Evolutionary conservation across 2,888 invertebrate genomes (phyloP).

Genomic region (Tenthredo livida): DNA sequence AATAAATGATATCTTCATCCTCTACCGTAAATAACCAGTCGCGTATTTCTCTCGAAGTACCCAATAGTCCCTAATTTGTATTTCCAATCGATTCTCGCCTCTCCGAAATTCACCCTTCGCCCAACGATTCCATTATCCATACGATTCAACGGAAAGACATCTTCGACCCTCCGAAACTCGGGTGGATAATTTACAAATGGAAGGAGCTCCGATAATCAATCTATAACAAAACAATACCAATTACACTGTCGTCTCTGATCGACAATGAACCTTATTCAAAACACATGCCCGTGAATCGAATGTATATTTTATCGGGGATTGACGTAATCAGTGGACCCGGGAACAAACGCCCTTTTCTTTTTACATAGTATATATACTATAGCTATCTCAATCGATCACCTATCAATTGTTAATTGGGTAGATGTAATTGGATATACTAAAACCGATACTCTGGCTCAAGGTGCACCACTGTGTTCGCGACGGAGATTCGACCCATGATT

Average conservation of each 20-base stretch:
- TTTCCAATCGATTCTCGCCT: constrained; percentile 48
- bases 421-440: constrained; percentile 7
- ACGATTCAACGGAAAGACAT: constrained; percentile 43
- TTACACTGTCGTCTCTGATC: constrained; percentile 21
- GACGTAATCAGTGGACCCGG: background rate
- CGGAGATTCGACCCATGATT: background rate
- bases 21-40: constrained; percentile 5
- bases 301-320: constrained; percentile 15
- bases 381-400: background rate
- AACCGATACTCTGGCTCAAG: constrained; percentile 25
- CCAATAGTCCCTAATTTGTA: constrained; percentile 49
- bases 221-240: constrained; percentile 46
- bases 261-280: constrained; percentile 4
- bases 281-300: background rate
- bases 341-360: background rate
- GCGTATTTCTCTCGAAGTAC: constrained; percentile 7
- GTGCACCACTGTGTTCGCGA: background rate
- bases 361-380: background rate
- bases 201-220: constrained; percentile 39
- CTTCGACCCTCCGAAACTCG: constrained; percentile 34
- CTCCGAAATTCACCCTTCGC: constrained; percentile 32
- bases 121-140: constrained; percentile 42
- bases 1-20: constrained; percentile 38
- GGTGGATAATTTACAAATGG: constrained; percentile 45
- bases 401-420: constrained; percentile 27